phyloP scores from a whole-genome alignment of 2,113 vertebrate genomes.

The Platanista minor region DNA sequence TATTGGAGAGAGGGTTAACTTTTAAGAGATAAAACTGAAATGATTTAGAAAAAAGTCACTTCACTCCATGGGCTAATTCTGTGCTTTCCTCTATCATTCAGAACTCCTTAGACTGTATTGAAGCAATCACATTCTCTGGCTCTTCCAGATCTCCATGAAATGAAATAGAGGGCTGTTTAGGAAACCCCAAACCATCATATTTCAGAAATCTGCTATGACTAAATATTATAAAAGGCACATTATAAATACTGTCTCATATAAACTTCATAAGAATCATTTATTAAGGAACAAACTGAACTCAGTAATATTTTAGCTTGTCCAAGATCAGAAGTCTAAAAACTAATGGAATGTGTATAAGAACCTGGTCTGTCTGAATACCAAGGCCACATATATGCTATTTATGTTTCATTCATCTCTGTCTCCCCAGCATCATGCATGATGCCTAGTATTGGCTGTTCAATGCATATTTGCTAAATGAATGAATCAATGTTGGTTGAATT shows the following conservation, averaged over 20 bases:
- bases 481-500: constrained; percentile 23
- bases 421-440: not conserved
- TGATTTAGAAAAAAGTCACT: not conserved
- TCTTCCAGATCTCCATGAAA: not conserved
- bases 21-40: not conserved
- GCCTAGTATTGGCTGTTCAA: not conserved
- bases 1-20: not conserved
- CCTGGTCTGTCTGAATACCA: not conserved
- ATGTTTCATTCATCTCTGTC: not conserved
- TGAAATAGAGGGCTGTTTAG: not conserved
- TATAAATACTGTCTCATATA: not conserved
- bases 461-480: not conserved
- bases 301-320: not conserved
- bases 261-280: not conserved
- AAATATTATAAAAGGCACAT: not conserved
- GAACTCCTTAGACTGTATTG: not conserved
- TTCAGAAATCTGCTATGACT: not conserved
- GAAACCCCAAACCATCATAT: not conserved
- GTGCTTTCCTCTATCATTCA: not conserved
- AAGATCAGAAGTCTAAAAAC: not conserved
- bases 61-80: not conserved
- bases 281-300: not conserved
- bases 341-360: not conserved
- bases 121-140: not conserved
- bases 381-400: not conserved